phyloP scores from a whole-genome alignment of 1,140 invertebrate genomes.

The Euura saliciscinereae region DNA sequence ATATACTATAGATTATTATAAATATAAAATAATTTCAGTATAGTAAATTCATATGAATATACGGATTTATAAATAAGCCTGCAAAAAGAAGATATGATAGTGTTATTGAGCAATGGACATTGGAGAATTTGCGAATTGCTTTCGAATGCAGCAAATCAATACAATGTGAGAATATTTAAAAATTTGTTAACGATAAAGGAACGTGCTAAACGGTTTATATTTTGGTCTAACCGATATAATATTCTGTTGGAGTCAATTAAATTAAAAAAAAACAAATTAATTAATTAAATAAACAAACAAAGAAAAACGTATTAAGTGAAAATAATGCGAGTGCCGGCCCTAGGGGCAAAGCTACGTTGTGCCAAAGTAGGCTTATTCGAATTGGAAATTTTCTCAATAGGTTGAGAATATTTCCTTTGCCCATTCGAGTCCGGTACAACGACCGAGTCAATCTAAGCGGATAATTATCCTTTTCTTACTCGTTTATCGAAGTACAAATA shows the following conservation, averaged over 20 bases:
- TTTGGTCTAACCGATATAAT: conserved; percentile 42
- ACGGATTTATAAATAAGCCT: background rate
- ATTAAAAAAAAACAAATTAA: conserved; percentile 35
- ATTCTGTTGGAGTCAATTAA: conserved; percentile 60
- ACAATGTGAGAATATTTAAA: background rate
- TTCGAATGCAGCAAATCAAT: background rate
- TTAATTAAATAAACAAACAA: conserved; percentile 14
- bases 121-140: background rate
- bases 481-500: background rate
- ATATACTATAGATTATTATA: background rate
- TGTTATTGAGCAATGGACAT: conserved; percentile 7
- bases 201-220: conserved; percentile 14
- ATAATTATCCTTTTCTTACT: too few relatives aligned
- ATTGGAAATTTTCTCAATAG: conserved; percentile 11
- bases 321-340: conserved; percentile 56
- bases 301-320: conserved; percentile 31
- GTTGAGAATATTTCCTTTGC: background rate
- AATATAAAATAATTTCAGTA: background rate
- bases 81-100: background rate
- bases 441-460: background rate
- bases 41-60: background rate
- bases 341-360: conserved; percentile 45
- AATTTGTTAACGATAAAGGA: background rate
- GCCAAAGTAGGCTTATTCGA: conserved; percentile 53
- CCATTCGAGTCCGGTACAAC: background rate